A percentile compares a stretch with the other conserved stretches of the same genome.
These are phyloP conservation scores for Hydropsyche betteni DNA, from an alignment of 2,888 invertebrate species.

Conservation along the genomic window DNA sequence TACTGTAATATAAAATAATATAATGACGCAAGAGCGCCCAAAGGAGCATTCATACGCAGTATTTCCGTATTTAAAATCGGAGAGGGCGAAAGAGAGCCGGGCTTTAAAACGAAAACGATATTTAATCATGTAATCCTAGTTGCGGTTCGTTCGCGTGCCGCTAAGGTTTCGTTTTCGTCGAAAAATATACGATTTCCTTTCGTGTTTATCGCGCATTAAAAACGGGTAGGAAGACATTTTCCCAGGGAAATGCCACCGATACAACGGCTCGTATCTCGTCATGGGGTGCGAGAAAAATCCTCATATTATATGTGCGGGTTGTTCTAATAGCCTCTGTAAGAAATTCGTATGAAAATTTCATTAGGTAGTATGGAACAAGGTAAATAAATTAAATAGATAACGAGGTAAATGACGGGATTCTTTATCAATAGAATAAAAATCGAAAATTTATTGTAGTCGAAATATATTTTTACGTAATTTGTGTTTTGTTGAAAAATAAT, in stretches of 20 bases:
- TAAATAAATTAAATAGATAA: too few relatives aligned
- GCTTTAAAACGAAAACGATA: constrained; percentile 31
- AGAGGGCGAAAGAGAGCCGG: background rate
- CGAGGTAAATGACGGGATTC: too few relatives aligned
- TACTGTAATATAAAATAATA: too few relatives aligned
- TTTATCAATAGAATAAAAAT: too few relatives aligned
- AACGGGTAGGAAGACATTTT: constrained; percentile 45
- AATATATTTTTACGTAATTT: too few relatives aligned
- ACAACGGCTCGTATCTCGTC: constrained; percentile 34
- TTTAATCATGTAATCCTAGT: constrained; percentile 34
- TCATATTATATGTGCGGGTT: too few relatives aligned
- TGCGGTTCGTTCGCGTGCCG: constrained; percentile 42
- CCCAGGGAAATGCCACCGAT: constrained; percentile 47
- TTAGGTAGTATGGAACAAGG: too few relatives aligned
- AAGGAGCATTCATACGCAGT: background rate
- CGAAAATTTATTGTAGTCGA: too few relatives aligned
- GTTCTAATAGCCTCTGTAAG: too few relatives aligned
- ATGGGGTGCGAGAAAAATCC: constrained; percentile 31
- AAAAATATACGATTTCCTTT: constrained; percentile 47
- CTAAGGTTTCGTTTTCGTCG: constrained; percentile 41
- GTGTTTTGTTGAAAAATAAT: too few relatives aligned
- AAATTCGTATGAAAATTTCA: too few relatives aligned
- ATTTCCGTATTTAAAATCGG: background rate
- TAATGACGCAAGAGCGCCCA: background rate
- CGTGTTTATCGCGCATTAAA: constrained; percentile 46